Evolutionary conservation across 2,797 vertebrate species (phyloP).

Genomic region (Urosaurus nigricauda): DNA sequence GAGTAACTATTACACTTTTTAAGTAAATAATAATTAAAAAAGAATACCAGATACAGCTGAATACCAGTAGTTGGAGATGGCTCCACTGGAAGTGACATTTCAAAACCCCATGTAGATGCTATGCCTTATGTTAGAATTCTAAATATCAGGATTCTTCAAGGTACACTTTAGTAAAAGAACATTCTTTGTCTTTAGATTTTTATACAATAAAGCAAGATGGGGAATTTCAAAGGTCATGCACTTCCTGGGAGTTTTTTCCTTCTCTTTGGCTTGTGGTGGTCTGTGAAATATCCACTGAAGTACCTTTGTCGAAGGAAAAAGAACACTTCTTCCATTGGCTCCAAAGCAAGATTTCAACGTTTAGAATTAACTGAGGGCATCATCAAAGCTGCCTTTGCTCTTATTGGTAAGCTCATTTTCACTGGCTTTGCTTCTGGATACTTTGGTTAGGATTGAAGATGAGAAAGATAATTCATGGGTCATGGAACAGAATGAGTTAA

Average conservation of each 20-base stretch:
- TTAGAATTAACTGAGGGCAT: conserved; percentile 89
- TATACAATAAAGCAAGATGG: conserved; percentile 78
- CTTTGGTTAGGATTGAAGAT: background rate
- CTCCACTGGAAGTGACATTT: background rate
- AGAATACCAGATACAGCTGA: background rate
- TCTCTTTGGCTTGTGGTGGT: conserved; percentile 91
- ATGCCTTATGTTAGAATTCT: background rate
- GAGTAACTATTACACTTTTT: no score
- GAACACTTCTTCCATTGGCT: conserved; percentile 82
- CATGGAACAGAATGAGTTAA: background rate
- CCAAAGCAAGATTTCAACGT: conserved; percentile 85
- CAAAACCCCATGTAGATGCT: background rate
- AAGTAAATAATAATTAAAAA: no score
- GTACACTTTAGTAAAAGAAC: background rate
- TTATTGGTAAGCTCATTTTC: conserved; percentile 83
- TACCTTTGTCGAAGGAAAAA: conserved; percentile 88
- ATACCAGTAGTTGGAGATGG: background rate
- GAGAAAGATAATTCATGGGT: background rate
- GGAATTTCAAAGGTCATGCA: conserved; percentile 92
- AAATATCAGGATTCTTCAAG: conserved; percentile 18
- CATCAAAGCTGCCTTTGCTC: conserved; percentile 81
- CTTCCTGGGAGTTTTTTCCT: conserved; percentile 91
- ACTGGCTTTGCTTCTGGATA: background rate
- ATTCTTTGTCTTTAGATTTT: conserved; percentile 56
- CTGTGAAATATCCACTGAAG: conserved; percentile 87